Base-by-base conservation (phyloP, 2,888 invertebrate genomes). In the Drosophila atripex region DNA sequence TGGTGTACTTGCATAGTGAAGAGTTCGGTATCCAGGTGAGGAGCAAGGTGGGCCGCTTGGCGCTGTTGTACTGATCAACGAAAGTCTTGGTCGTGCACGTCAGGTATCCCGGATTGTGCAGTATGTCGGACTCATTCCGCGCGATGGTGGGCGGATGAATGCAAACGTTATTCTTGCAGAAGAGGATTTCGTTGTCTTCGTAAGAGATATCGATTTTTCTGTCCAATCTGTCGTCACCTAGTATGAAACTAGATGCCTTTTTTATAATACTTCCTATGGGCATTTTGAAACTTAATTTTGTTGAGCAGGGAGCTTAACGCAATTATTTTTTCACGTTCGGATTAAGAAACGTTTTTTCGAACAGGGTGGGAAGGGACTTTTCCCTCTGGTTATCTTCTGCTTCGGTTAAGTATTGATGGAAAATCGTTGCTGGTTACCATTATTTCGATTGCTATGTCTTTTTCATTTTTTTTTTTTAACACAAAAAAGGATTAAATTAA, bases 161-260 rank as follows among this genome's bases (percentile, higher is more conserved):
- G 91, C 98, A 99, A 35, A 99, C 98, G 92, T 99, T 98, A 91
- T 99, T 99, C 92, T 98, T 99, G 92, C 97, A 96, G 91, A 96
- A 97, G 52, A 97, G 92, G 68, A 96, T 94, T 92, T 97, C 97
- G 88, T 96, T 96, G 91, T 97, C 96, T 90, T 95, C 95, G 89
- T 96, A 96, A 88, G 93, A 92, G 46, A 93, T 93, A 73, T 93
- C 93, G 80, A 93, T 93, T 85, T 93, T 94, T 88, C 93, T 93
- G 69, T 93, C 93, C 73, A 94, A 93, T 76, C 93, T 93, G 70
- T 95, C 95, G 69, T 95, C 95, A 50, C 96, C 96, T 58, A 96
- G 92, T 87, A 96, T 96, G 86, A 95, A 95, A 88, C 94, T 95
- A 50, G 96, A 96, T 39, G 96, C 96, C 84, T 95, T 94, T 88